A percentile compares a stretch with the other conserved stretches of the same genome.
Conservation (phyloP, 2,888 invertebrate genomes). For the Leptura quadrifasciata region DNA sequence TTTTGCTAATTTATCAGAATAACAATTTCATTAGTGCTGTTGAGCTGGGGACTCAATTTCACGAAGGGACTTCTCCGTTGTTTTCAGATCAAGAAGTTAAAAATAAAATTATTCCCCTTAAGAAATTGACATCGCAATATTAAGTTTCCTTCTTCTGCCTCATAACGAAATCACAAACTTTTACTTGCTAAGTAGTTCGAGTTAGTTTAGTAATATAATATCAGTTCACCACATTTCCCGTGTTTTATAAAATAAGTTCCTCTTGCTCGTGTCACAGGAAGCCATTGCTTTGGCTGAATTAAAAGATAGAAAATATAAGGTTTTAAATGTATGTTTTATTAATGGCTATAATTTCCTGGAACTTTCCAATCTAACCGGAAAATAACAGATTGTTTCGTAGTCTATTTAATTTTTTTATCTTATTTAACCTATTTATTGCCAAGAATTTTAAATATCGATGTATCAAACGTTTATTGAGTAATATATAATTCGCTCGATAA, state of each 20-base stretch:
- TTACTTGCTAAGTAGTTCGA: constrained; percentile 1
- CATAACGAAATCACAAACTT: constrained; percentile 7
- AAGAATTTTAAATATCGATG: background rate
- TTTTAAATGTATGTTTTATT: constrained; percentile 7
- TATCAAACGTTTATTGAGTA: no score
- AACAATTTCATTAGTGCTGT: no score
- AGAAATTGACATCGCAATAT: background rate
- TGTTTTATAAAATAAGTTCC: background rate
- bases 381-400: background rate
- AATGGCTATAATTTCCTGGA: background rate
- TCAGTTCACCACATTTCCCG: constrained; percentile 4
- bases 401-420: background rate
- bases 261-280: background rate
- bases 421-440: background rate
- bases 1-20: no score
- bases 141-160: background rate
- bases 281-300: background rate
- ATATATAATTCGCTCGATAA: no score
- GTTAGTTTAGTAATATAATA: constrained; percentile 6
- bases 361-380: constrained; percentile 2
- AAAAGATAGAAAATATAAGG: background rate
- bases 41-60: no score
- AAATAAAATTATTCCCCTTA: background rate
- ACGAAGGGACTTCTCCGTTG: no score
- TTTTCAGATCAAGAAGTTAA: no score